Evolutionary conservation across 1,140 invertebrate species (phyloP).

Genomic region (Kradibia gibbosae): DNA sequence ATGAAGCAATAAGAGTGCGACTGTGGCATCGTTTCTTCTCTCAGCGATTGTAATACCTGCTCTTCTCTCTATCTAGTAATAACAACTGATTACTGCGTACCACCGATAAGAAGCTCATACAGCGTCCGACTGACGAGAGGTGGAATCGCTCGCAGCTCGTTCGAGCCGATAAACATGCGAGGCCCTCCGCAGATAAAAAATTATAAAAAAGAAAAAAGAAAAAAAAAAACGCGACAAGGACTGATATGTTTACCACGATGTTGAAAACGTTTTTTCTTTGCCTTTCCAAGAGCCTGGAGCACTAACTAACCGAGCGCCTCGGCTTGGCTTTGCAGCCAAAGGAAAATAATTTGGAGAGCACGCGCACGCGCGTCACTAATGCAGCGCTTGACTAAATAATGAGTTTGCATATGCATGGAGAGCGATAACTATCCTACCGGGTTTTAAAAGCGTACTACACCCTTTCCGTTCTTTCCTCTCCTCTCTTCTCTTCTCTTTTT

Average conservation of each 20-base stretch:
- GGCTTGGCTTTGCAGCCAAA: not conserved
- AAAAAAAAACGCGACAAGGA: constrained; percentile 21
- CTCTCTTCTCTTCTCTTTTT: not conserved
- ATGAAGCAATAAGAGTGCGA: not conserved
- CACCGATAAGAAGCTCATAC: constrained; percentile 18
- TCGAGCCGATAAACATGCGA: constrained; percentile 28
- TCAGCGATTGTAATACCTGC: constrained; percentile 27
- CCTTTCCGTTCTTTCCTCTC: not conserved
- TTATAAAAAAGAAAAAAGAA: constrained; percentile 37
- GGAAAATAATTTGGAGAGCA: not conserved
- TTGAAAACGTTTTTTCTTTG: constrained; percentile 2
- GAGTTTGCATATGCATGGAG: not conserved
- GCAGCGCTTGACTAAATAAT: constrained; percentile 37
- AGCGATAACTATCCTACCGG: constrained; percentile 30
- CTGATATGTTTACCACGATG: not conserved
- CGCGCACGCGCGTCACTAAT: constrained; percentile 2
- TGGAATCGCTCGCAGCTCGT: constrained; percentile 17
- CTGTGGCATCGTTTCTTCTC: not conserved
- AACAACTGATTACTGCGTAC: constrained; percentile 42
- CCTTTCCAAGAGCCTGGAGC: not conserved
- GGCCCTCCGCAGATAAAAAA: constrained; percentile 34
- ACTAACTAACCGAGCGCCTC: not conserved
- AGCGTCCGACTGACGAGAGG: constrained; percentile 10
- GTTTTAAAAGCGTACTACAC: not conserved
- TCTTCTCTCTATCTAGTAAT: constrained; percentile 38